Base-by-base conservation (phyloP, 2,797 vertebrate species). In the Calcarius lapponicus region DNA sequence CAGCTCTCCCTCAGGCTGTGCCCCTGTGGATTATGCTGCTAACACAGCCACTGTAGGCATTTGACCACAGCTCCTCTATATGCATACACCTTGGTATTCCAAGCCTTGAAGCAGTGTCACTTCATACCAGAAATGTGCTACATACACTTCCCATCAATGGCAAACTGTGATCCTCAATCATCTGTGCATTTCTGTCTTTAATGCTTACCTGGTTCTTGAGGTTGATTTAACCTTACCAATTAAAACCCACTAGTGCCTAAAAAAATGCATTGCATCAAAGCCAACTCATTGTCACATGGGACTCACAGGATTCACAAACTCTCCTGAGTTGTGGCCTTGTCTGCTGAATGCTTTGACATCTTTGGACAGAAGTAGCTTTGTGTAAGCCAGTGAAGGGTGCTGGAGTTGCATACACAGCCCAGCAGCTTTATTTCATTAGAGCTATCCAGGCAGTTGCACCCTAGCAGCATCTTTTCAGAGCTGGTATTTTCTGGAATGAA, bases 101-200 rank as follows among this genome's bases (percentile, higher is more conserved):
- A 76, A 79, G 47, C 50, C 47, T 61, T 47, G 38, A 80, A 58
- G 29, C n/a, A 60, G 43, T 31, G 54, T 61, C 50, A 31, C 11
- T 56, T 34, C 17, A 2, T 48, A 48, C 13, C 32, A 69, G 53
- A 88, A 85, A 31, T 19, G 20, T 16, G 10, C 88, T 80, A 29
- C 10, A 3, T 29, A 7, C 6, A 7, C 7, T 67, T 7, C 13
- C 10, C 7, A 4, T n/a, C 0, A 2, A 36, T 1, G 10, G 32
- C 22, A 73, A 42, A 45, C 24, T 60, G 9, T 26, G 62, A 75
- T 82, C 28, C 28, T 71, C 34, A 29, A 0, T 72, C 25, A 64
- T 56, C 11, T 56, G 26, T 61, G 22, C 2, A 2, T 40, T 91
- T 92, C 31, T 92, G 20, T 69, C 71, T 73, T 45, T 42, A 31